phyloP scores from a whole-genome alignment of 1,140 invertebrate genomes.

The Laodelphax striatellus region DNA sequence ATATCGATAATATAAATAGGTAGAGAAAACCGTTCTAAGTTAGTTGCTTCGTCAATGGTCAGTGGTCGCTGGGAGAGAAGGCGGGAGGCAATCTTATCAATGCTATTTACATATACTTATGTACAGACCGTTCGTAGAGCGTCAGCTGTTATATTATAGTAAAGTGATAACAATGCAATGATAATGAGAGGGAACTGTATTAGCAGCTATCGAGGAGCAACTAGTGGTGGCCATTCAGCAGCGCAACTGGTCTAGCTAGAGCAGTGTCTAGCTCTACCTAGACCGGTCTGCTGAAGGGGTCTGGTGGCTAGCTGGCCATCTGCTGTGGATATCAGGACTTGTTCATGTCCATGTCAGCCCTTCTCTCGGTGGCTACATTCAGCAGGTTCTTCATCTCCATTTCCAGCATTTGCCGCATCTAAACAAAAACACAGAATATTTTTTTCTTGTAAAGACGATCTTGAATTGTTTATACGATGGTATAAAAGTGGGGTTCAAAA shows the following conservation, averaged over 20 bases:
- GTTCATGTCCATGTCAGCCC: slow-evolving; percentile 40
- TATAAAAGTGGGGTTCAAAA: too few relatives aligned
- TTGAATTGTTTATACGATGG: too few relatives aligned
- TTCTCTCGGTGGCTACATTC: slow-evolving; percentile 71
- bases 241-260: not conserved
- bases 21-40: too few relatives aligned
- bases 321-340: slow-evolving; percentile 38
- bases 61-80: not conserved
- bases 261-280: too few relatives aligned
- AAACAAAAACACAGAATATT: slow-evolving; percentile 13
- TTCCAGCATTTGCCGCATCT: slow-evolving; percentile 81
- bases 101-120: not conserved
- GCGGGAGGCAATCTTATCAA: not conserved
- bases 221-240: not conserved
- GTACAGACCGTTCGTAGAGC: not conserved
- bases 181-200: not conserved
- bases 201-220: not conserved
- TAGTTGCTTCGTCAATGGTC: too few relatives aligned
- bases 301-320: not conserved
- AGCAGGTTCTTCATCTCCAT: slow-evolving; percentile 83
- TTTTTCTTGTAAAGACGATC: too few relatives aligned
- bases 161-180: not conserved
- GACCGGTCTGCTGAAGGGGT: not conserved
- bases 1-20: too few relatives aligned
- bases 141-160: not conserved